Conservation (phyloP, 2,113 vertebrate genomes). For the Macheiramphus alcinus region DNA sequence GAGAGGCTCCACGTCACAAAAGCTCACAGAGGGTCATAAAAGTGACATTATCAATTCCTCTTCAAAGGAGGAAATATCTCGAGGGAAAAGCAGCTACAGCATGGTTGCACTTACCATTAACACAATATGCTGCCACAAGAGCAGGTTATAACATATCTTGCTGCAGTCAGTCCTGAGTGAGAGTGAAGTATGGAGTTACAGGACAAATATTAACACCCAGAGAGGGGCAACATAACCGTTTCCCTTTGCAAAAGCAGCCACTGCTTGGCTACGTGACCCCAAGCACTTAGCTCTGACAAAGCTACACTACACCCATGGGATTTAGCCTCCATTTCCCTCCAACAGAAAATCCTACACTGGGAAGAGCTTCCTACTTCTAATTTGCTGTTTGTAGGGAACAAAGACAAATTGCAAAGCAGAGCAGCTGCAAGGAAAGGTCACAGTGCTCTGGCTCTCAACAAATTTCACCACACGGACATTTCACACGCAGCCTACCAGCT, state of each 20-base stretch:
- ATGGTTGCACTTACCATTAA: not conserved
- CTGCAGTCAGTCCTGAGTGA: not conserved
- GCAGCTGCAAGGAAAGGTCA: conserved; percentile 9
- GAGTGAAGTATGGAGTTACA: not conserved
- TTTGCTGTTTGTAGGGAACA: conserved; percentile 10
- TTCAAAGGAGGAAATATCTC: conserved; percentile 8
- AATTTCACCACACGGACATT: not conserved
- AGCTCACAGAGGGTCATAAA: conserved; percentile 22
- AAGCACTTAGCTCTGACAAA: conserved; percentile 18
- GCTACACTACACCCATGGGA: not conserved
- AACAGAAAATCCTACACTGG: not conserved
- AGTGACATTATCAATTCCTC: conserved; percentile 46
- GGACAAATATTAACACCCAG: not conserved
- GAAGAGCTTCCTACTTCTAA: conserved; percentile 1
- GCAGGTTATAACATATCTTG: not conserved
- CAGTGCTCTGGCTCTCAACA: not conserved
- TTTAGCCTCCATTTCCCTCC: conserved; percentile 21
- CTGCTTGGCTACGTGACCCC: not conserved
- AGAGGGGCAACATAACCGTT: not conserved
- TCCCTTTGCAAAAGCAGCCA: not conserved
- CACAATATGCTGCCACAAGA: not conserved
- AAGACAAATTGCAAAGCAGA: conserved; percentile 2
- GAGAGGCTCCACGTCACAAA: not conserved
- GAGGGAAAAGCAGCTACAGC: not conserved
- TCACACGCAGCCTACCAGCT: not conserved